These are phyloP conservation scores for Lasioglossum albipes DNA, from an alignment of 1,140 invertebrate species.

Conservation along the genomic window DNA sequence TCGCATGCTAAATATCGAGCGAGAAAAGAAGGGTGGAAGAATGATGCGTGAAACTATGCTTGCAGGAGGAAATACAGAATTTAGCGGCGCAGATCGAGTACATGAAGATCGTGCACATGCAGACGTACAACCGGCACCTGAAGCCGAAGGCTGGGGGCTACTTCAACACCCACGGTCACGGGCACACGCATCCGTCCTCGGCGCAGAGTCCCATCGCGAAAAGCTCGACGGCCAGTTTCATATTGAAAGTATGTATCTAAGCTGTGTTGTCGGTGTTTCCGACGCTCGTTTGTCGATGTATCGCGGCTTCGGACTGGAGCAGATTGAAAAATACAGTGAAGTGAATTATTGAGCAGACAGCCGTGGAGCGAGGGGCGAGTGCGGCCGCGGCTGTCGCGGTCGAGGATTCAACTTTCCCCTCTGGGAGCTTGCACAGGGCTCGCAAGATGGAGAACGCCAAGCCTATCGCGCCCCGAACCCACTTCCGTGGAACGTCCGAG, in stretches of 20 bases:
- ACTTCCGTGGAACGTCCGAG: no score
- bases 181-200: slow-evolving; percentile 63
- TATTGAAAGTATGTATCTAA: slow-evolving; percentile 69
- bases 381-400: slow-evolving; percentile 71
- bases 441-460: slow-evolving; percentile 68
- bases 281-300: not conserved
- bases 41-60: no score
- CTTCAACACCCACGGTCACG: slow-evolving; percentile 81
- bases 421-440: slow-evolving; percentile 69
- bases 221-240: slow-evolving; percentile 71
- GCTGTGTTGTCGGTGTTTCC: not conserved
- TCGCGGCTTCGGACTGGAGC: not conserved
- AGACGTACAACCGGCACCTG: slow-evolving; percentile 93
- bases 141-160: slow-evolving; percentile 90
- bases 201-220: slow-evolving; percentile 69
- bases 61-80: slow-evolving; percentile 93
- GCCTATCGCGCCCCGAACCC: no score
- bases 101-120: slow-evolving; percentile 96
- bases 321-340: slow-evolving; percentile 57
- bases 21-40: no score
- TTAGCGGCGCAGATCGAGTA: slow-evolving; percentile 94
- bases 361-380: slow-evolving; percentile 69
- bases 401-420: slow-evolving; percentile 71
- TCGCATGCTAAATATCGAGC: no score
- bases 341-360: slow-evolving; percentile 69